Evolutionary conservation across 2,797 vertebrate genomes (phyloP), one percentile per base, ranked within the genome.

Genomic region (Lates japonicus): DNA sequence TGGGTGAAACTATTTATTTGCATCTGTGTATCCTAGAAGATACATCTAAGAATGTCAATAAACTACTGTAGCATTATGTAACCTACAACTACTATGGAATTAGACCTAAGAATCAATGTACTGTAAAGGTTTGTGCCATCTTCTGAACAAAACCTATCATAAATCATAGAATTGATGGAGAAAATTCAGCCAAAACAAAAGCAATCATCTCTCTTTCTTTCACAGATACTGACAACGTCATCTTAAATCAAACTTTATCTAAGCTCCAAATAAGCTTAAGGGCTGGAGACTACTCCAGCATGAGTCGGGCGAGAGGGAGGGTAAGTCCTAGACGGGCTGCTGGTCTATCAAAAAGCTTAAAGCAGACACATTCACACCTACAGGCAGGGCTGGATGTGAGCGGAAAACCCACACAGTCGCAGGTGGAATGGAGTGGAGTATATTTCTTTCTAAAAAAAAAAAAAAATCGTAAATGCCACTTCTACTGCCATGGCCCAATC

Each of bases 401-500:
- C 70, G 61, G 20, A 52, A 44, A 54, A 68, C 60, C 41, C 59
- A 67, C 74, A 20, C 63, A 82, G 41, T 74, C 61, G 58, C 37
- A 59, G 33, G 54, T 58, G 69, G 67, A 80, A 58, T 29, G 25
- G 25, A 29, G 25, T 29, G 25, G 76, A 74, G 69, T 63, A 54
- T 74, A 72, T 81, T 85, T 89, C 68, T 80, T 59, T 70, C 41
- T 49, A 49, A 29, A 55, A 83, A 74, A 72, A 83, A 83, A 54
- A 57, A 81, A 80, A 75, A 83, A 81, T 68, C 60, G 74, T 74
- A 85, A 85, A 88, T 74, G 77, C 76, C 17, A 37, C 69, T 70
- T 58, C 57, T 35, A 22, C 76, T 37, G 59, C 61, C 59, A 39
- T 0, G 7, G 62, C 72, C 88, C 87, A 89, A 93, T 94, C 87